Conservation (phyloP, 1,140 invertebrate genomes). For the Conopomorpha cramerella region DNA sequence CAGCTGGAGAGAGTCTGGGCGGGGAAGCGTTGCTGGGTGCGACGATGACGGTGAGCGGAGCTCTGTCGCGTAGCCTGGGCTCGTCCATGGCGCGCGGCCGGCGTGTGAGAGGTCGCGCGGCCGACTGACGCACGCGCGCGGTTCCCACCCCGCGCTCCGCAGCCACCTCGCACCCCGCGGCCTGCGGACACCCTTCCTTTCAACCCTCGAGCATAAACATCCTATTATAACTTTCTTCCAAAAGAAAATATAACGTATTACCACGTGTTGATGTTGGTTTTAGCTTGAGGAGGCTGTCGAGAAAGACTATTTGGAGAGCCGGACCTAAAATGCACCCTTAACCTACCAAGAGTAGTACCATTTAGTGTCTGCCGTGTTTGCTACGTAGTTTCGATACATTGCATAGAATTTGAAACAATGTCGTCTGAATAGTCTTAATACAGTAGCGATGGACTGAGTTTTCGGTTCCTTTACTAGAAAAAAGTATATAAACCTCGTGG, state of each 20-base stretch:
- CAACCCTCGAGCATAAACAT: constrained; percentile 14
- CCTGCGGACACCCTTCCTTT: constrained; percentile 47
- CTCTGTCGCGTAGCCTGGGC: constrained; percentile 34
- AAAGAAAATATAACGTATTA: constrained; percentile 8
- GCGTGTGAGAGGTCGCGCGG: constrained; percentile 48
- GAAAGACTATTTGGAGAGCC: constrained; percentile 27
- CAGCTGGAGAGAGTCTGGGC: constrained; percentile 40
- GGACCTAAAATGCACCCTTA: constrained; percentile 50
- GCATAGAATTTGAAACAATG: no score
- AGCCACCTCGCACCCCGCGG: constrained; percentile 17
- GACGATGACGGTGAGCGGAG: constrained; percentile 56
- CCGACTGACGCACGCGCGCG: constrained; percentile 53
- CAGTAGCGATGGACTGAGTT: no score
- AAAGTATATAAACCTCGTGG: constrained; percentile 6
- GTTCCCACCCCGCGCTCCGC: constrained; percentile 34
- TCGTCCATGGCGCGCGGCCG: constrained; percentile 55
- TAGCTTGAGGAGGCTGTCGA: constrained; percentile 5
- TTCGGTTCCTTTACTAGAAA: no score
- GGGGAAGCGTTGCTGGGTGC: constrained; percentile 51
- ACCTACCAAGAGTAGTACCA: constrained; percentile 33
- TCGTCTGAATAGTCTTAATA: no score
- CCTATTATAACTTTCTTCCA: constrained; percentile 4
- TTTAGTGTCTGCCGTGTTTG: constrained; percentile 7
- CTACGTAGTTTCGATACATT: constrained; percentile 14
- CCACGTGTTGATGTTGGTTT: constrained; percentile 6